A percentile compares a stretch with the other conserved stretches of the same genome.
phyloP scores from a whole-genome alignment of 2,113 vertebrate genomes.

The Chinchilla lanigera region DNA sequence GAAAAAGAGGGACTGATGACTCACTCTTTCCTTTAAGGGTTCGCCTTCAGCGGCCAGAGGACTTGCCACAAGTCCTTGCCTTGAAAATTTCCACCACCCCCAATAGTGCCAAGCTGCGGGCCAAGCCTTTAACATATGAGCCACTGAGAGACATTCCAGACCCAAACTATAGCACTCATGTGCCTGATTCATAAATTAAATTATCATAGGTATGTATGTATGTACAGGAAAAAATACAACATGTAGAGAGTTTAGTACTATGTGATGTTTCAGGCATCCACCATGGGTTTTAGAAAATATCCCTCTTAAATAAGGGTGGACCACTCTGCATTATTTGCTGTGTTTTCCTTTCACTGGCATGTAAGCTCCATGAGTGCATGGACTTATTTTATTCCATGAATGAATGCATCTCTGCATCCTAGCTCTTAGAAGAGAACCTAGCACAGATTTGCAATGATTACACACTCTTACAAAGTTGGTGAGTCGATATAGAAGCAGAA shows the following conservation, averaged over 20 bases:
- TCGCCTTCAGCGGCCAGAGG: not conserved
- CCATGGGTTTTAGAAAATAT: not conserved
- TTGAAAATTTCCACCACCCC: not conserved
- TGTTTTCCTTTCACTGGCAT: not conserved
- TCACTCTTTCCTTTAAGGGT: not conserved
- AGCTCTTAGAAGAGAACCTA: not conserved
- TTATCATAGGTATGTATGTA: not conserved
- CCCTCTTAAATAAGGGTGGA: not conserved
- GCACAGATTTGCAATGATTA: not conserved
- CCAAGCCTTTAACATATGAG: not conserved
- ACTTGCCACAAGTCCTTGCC: not conserved
- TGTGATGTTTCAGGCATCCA: not conserved
- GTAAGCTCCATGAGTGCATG: accelerated
- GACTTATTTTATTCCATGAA: not conserved
- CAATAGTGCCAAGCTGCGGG: not conserved
- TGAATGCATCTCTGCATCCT: not conserved
- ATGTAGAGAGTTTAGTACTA: not conserved
- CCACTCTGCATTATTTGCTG: not conserved
- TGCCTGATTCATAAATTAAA: not conserved
- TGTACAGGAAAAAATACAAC: too few species aligned
- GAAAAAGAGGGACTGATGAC: not conserved
- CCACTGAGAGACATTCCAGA: not conserved
- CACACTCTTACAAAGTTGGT: not conserved
- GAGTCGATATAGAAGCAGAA: not conserved
- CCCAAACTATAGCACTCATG: not conserved